Evolutionary conservation across 2,113 vertebrate genomes (phyloP).

Genomic region (Vireo altiloquus): DNA sequence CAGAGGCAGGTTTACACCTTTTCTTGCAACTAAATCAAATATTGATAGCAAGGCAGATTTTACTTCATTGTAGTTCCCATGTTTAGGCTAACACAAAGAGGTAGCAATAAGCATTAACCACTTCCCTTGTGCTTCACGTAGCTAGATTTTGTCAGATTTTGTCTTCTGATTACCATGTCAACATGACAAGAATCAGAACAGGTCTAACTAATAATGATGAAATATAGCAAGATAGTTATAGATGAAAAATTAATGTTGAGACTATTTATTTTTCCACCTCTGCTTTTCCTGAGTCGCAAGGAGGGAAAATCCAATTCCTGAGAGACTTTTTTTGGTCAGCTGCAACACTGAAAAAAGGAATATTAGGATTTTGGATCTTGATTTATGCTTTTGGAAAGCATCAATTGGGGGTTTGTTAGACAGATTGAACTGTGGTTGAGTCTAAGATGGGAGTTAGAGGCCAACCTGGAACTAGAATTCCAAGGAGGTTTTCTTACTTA

Average conservation of each 20-base stretch:
- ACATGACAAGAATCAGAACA: neutral
- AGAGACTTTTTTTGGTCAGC: neutral
- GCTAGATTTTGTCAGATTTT: neutral
- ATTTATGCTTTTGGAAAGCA: neutral
- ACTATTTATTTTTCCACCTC: neutral
- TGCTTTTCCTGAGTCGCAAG: neutral
- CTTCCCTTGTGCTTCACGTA: neutral
- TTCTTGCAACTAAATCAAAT: neutral
- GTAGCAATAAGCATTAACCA: neutral
- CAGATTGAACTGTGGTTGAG: neutral
- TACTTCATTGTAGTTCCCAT: neutral
- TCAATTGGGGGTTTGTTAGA: neutral
- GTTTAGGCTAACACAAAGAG: neutral
- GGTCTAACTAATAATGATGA: neutral
- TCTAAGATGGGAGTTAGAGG: neutral
- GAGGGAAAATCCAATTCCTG: neutral
- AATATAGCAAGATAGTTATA: neutral
- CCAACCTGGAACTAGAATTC: neutral
- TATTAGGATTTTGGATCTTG: neutral
- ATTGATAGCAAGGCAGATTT: neutral
- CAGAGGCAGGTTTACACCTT: neutral
- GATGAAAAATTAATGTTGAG: neutral
- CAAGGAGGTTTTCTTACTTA: neutral
- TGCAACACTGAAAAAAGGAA: neutral
- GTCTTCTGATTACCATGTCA: neutral